Percentiles rank a stretch among this genome's conserved stretches.
Conservation (phyloP, 2,888 invertebrate species). For the Idaea aversata region DNA sequence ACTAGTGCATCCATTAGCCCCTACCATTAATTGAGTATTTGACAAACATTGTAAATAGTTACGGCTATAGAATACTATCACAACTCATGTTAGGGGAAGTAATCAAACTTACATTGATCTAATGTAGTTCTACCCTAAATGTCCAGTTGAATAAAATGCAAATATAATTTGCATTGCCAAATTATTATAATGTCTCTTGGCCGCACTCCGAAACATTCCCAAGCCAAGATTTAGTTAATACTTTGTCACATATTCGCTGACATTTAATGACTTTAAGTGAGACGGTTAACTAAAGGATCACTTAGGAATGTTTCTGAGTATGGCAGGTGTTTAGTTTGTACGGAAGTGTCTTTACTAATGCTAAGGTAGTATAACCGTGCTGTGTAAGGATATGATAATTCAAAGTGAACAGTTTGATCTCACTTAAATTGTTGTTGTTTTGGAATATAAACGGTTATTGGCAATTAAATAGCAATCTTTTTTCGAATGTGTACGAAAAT, state of each 20-base stretch:
- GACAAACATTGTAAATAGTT: neutral
- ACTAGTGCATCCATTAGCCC: neutral
- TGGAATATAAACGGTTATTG: slow-evolving; percentile 21
- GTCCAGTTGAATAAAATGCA: slow-evolving; percentile 13
- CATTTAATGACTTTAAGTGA: too few species aligned
- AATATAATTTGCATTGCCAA: slow-evolving; percentile 33
- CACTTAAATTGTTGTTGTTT: slow-evolving; percentile 61
- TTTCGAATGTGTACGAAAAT: slow-evolving; percentile 8
- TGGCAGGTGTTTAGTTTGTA: slow-evolving; percentile 2
- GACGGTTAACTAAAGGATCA: neutral
- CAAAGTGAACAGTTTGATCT: slow-evolving; percentile 65
- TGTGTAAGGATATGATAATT: slow-evolving; percentile 43
- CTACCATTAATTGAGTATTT: neutral
- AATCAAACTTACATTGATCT: neutral
- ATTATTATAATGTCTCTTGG: slow-evolving; percentile 23
- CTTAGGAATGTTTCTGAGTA: neutral
- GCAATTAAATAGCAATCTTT: neutral
- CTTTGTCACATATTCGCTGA: too few species aligned
- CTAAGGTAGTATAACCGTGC: slow-evolving; percentile 24
- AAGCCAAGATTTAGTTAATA: slow-evolving; percentile 12
- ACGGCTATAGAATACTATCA: too few species aligned
- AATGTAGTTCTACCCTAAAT: neutral
- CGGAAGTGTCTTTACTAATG: slow-evolving; percentile 24
- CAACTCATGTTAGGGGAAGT: neutral
- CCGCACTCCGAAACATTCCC: neutral